Conservation (phyloP, 1,140 invertebrate genomes). For the Nasonia vitripennis region DNA sequence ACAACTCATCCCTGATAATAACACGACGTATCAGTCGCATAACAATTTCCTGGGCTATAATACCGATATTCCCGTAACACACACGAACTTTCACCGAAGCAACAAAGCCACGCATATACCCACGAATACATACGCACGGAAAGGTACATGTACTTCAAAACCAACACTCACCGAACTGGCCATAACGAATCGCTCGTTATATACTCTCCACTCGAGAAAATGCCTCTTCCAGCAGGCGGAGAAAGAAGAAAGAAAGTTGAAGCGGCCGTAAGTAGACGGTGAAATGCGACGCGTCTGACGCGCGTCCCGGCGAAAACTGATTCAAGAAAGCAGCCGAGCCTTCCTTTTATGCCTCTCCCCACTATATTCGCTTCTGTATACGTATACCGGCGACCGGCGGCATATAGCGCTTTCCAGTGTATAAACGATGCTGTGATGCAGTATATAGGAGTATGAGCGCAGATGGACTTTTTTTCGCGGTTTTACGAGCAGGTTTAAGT, state of each 20-base stretch:
- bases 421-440: not conserved
- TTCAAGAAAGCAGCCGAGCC: constrained; percentile 35
- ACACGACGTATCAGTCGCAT: not conserved
- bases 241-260: not conserved
- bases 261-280: not conserved
- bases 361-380: not conserved
- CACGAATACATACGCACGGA: no score
- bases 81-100: constrained; percentile 12
- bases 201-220: not conserved
- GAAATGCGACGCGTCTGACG: not conserved
- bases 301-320: constrained; percentile 40
- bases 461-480: not conserved
- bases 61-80: not conserved
- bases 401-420: not conserved
- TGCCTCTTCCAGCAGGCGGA: not conserved
- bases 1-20: no score
- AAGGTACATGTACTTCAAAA: not conserved
- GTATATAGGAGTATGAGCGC: no score
- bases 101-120: not conserved
- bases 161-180: constrained; percentile 21
- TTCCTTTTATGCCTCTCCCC: constrained; percentile 48
- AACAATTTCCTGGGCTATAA: not conserved
- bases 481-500: not conserved
- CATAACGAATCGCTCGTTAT: not conserved
- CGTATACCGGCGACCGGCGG: not conserved